These are phyloP conservation scores for Xerus rutilus DNA, from an alignment of 2,797 vertebrate species.

Conservation along the genomic window DNA sequence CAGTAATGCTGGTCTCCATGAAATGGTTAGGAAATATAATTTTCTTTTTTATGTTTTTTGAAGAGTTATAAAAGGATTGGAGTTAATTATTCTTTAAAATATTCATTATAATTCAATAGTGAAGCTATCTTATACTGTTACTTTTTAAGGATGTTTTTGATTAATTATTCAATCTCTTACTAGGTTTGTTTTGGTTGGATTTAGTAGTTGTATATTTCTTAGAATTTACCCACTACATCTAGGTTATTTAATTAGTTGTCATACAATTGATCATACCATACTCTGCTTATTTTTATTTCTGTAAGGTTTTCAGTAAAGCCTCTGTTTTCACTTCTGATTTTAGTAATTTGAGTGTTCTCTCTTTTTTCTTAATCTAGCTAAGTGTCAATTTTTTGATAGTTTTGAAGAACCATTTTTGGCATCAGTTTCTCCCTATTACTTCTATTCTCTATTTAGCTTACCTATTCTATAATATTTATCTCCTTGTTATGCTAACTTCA, in stretches of 20 bases:
- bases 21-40: neutral
- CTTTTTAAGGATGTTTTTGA: neutral
- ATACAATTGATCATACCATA: neutral
- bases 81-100: neutral
- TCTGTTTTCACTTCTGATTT: neutral
- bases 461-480: neutral
- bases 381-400: no score
- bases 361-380: no score
- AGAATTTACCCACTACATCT: neutral
- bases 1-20: neutral
- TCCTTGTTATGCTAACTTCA: neutral
- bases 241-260: neutral
- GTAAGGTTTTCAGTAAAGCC: neutral
- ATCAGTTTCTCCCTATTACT: neutral
- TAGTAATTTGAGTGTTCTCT: no score
- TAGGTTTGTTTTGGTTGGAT: neutral
- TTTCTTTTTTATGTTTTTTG: neutral
- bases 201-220: neutral
- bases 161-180: neutral
- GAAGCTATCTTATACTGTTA: neutral
- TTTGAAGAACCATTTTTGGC: no score
- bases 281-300: neutral
- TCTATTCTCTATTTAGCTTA: neutral
- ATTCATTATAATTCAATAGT: neutral
- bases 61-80: neutral